These are phyloP conservation scores for Tipula helvola DNA, from an alignment of 2,888 invertebrate genomes.

Conservation along the genomic window DNA sequence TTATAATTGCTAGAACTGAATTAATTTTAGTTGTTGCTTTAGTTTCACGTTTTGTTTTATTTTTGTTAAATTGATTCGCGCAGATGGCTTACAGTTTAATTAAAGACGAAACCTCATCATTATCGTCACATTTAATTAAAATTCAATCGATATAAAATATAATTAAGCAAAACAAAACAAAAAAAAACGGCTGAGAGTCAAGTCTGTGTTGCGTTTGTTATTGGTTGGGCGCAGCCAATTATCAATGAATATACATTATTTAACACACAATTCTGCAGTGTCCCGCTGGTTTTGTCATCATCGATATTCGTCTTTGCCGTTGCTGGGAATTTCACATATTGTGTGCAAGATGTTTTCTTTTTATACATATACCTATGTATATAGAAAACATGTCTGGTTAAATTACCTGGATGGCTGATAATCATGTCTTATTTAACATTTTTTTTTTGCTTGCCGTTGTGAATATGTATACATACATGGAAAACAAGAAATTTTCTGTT, in stretches of 20 bases:
- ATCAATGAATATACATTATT: background rate
- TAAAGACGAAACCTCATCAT: background rate
- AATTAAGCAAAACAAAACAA: no score
- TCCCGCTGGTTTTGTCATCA: background rate
- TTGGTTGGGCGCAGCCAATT: background rate
- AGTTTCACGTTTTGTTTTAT: background rate
- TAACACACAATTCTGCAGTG: background rate
- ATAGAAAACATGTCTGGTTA: background rate
- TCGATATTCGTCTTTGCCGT: background rate
- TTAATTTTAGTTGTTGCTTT: background rate
- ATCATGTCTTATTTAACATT: background rate
- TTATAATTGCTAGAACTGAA: background rate
- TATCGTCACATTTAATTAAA: background rate
- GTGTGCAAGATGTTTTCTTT: background rate
- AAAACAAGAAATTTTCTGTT: background rate
- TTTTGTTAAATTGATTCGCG: background rate
- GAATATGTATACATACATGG: background rate
- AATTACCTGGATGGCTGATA: background rate
- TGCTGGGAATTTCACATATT: background rate
- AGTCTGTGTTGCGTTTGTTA: background rate
- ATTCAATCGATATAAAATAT: background rate
- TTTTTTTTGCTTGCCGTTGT: background rate
- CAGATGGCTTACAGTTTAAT: background rate
- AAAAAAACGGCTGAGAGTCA: background rate
- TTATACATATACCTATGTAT: background rate